A percentile compares a stretch with the other conserved stretches of the same genome.
These are phyloP conservation scores for Phylloscopus trochiloides DNA, from an alignment of 2,113 vertebrate genomes.

Conservation along the genomic window DNA sequence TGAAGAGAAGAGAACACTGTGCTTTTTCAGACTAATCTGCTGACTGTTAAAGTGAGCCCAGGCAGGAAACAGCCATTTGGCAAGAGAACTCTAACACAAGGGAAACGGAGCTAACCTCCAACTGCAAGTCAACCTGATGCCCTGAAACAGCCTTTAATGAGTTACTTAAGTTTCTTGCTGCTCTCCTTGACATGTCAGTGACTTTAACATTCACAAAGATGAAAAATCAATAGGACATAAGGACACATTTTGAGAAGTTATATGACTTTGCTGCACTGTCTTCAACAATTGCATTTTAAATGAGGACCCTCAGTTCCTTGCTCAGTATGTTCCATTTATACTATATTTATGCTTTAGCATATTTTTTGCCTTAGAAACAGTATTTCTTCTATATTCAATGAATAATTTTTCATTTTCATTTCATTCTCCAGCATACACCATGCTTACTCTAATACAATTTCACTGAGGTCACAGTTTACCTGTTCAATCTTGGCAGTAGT, in stretches of 20 bases:
- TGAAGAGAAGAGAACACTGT: background rate
- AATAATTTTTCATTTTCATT: background rate
- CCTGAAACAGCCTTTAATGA: background rate
- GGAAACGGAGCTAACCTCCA: background rate
- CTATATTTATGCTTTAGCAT: background rate
- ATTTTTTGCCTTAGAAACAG: background rate
- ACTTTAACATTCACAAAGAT: background rate
- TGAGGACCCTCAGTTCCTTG: background rate
- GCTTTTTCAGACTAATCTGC: background rate
- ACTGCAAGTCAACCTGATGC: background rate
- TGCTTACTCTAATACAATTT: background rate
- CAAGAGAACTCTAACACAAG: background rate
- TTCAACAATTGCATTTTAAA: background rate
- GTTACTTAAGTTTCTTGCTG: background rate
- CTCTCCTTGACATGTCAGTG: background rate
- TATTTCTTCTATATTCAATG: background rate
- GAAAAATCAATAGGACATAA: background rate
- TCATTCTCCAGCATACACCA: background rate
- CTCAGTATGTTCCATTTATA: background rate
- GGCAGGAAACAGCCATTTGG: background rate
- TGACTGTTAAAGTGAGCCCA: background rate
- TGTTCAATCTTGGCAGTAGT: background rate
- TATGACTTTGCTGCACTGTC: background rate
- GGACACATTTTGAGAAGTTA: background rate
- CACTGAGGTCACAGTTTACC: background rate